phyloP scores from a whole-genome alignment of 2,888 invertebrate genomes.

The Hydroisotoma schaefferi region DNA sequence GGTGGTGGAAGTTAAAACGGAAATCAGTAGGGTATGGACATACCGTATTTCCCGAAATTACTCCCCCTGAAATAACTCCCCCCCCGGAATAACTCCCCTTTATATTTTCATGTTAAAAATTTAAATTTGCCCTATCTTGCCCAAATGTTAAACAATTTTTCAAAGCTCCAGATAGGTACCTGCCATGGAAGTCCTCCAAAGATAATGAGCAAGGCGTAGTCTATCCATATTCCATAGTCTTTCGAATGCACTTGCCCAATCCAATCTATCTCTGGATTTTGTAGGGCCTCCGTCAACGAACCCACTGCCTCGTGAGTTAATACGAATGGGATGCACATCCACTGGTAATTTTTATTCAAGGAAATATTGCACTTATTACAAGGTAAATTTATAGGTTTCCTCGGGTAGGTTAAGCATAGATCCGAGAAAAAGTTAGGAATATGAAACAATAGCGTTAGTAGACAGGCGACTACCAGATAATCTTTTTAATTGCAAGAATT shows the following conservation, averaged over 20 bases:
- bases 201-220: conserved; percentile 80
- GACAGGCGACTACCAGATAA: too few relatives aligned
- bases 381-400: neutral
- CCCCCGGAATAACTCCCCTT: too few relatives aligned
- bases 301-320: conserved; percentile 80
- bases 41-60: too few relatives aligned
- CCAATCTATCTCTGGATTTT: conserved; percentile 78
- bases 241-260: conserved; percentile 71
- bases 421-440: neutral
- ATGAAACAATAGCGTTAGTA: too few relatives aligned
- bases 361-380: too few relatives aligned
- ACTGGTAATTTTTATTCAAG: too few relatives aligned
- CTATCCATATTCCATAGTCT: conserved; percentile 78
- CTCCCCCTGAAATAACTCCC: too few relatives aligned
- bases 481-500: too few relatives aligned
- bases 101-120: too few relatives aligned
- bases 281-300: conserved; percentile 63
- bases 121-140: too few relatives aligned
- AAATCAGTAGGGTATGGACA: too few relatives aligned
- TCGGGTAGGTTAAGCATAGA: neutral
- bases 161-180: conserved; percentile 54
- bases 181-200: conserved; percentile 99
- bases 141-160: conserved; percentile 35
- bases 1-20: too few relatives aligned
- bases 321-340: conserved; percentile 97